phyloP scores from a whole-genome alignment of 2,113 vertebrate species.

The Pluvialis apricaria region DNA sequence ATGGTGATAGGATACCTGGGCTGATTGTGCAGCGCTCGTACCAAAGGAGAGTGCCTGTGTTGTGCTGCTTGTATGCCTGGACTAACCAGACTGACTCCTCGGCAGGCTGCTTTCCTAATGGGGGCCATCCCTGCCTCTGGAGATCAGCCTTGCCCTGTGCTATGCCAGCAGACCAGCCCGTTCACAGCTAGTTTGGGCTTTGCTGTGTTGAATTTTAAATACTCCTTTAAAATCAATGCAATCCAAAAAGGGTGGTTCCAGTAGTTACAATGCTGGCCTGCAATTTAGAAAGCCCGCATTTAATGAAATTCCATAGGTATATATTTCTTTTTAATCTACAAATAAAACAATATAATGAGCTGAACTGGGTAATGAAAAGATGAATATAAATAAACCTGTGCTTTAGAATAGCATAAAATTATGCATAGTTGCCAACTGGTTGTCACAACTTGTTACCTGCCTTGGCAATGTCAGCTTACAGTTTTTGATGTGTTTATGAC shows the following conservation, averaged over 20 bases:
- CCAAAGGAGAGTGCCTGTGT: background rate
- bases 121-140: background rate
- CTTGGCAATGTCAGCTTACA: background rate
- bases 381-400: background rate
- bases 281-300: background rate
- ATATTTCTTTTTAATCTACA: background rate
- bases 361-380: background rate
- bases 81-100: accelerated
- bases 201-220: background rate
- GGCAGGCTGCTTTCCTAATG: background rate
- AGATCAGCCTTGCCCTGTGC: background rate
- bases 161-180: background rate
- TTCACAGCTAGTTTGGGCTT: background rate
- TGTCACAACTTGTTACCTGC: background rate
- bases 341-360: background rate
- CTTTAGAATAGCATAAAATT: background rate
- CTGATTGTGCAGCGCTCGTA: background rate
- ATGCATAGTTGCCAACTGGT: background rate
- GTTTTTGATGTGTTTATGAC: background rate
- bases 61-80: background rate
- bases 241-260: background rate
- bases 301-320: background rate
- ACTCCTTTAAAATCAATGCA: background rate
- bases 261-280: background rate
- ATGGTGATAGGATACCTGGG: background rate